Evolutionary conservation across 2,888 invertebrate genomes (phyloP), one percentile per base, ranked within the genome.

Genomic region (Sphaeridia pumilis): DNA sequence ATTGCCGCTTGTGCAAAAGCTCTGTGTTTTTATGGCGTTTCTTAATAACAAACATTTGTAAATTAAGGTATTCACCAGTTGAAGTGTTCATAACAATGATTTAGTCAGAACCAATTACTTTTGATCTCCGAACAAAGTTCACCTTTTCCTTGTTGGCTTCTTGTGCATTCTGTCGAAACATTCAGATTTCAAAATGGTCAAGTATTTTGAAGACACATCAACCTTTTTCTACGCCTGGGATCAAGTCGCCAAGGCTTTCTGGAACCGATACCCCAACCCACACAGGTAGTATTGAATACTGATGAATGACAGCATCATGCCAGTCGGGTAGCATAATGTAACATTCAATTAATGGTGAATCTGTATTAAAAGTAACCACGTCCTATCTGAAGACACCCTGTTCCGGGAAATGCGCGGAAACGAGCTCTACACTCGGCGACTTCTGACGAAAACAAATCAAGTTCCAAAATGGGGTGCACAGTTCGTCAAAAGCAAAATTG

Each of bases 211-310:
- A 73, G 79, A 79, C 59, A 79, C 78, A 35, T 81, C 81, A 46
- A 75, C 81, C 48, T 90, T 89, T 69, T 83, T 88, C 69, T 93
- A 83, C 69, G 81, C 79, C 58, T 95, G 94, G 93, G 86, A 85
- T 64, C 89, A 94, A 73, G 89, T 95, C 31, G 89, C 85, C 17
- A 79, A 81, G 67, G 93, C 84, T 31, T 90, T 89, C 70, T 95
- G 94, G 93, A 81, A 81, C 66, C 78, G 89, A 63, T 95, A 95
- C 71, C 95, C 95, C 0, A 95, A 95, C 72, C 93, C 94, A n/a
- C 81, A 84, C 68, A 92, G 90, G 90, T 87, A 73, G 69, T 68
- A n/a, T n/a, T n/a, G n/a, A n/a, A n/a, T n/a, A n/a, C n/a, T n/a
- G n/a, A n/a, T n/a, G n/a, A n/a, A n/a, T n/a, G n/a, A n/a, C n/a